Evolutionary conservation across 64 coral and sea anemone species (phyloP).

Genomic region (Porites lutea): DNA sequence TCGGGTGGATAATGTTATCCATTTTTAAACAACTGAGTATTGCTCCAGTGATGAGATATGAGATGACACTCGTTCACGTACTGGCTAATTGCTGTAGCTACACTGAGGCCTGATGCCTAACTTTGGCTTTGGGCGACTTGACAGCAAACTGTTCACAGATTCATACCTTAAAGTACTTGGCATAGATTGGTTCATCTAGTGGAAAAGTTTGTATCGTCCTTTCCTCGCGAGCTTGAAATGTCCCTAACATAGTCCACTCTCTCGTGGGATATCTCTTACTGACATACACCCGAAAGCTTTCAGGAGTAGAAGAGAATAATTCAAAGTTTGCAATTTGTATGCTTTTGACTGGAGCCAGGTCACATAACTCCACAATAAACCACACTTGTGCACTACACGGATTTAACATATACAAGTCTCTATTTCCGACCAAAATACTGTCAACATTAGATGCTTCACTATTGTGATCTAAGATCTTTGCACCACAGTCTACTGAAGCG

Average conservation of each 20-base stretch:
- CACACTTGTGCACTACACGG: conserved; percentile 94
- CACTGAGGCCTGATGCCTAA: too few species aligned
- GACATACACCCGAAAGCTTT: conserved; percentile 89
- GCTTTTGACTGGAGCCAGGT: conserved; percentile 85
- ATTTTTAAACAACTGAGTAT: too few species aligned
- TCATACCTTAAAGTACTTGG: conserved; percentile 94
- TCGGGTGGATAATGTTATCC: too few species aligned
- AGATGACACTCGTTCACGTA: too few species aligned
- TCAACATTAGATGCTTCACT: conserved; percentile 83
- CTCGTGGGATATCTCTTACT: conserved; percentile 87
- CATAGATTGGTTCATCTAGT: conserved; percentile 95
- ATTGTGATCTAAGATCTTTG: conserved; percentile 84
- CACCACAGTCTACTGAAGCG: conserved; percentile 91
- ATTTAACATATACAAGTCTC: conserved; percentile 94
- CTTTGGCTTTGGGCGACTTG: too few species aligned
- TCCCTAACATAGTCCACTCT: conserved; percentile 93
- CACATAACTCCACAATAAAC: conserved; percentile 97
- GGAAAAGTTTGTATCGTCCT: conserved; percentile 91
- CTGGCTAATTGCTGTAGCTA: too few species aligned
- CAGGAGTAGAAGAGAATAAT: conserved; percentile 51
- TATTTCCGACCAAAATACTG: conserved; percentile 85
- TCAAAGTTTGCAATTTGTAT: conserved; percentile 97
- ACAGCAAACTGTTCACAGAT: background rate
- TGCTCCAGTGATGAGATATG: too few species aligned
- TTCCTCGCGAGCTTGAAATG: conserved; percentile 90